phyloP scores from a whole-genome alignment of 2,797 vertebrate species.

The Karalla daura region DNA sequence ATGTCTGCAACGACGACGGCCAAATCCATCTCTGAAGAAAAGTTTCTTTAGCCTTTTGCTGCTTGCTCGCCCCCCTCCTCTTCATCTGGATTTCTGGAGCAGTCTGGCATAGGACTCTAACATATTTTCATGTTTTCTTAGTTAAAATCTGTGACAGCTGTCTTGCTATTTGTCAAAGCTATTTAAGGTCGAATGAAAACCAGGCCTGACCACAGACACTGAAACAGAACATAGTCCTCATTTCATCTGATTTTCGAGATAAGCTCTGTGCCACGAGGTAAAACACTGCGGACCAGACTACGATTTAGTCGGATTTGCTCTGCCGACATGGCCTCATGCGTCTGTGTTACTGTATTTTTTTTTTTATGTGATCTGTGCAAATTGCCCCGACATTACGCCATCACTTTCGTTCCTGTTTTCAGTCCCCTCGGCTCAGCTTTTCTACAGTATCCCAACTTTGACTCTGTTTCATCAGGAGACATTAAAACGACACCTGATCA shows the following conservation, averaged over 20 bases:
- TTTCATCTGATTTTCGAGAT: conserved; percentile 22
- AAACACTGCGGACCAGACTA: conserved; percentile 8
- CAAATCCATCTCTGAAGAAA: too few species aligned
- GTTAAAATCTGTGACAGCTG: conserved; percentile 48
- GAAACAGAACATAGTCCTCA: conserved; percentile 39
- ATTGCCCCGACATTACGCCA: conserved; percentile 21
- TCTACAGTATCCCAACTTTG: conserved; percentile 18
- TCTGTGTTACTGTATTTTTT: too few species aligned
- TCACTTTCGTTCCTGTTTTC: conserved; percentile 20
- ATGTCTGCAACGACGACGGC: conserved; percentile 1
- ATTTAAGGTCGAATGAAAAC: conserved; percentile 53
- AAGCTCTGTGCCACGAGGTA: conserved; percentile 16
- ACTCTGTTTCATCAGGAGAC: conserved; percentile 40
- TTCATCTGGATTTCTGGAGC: conserved; percentile 30
- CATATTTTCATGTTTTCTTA: conserved; percentile 41
- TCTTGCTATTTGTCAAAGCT: conserved; percentile 53
- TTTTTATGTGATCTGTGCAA: conserved; percentile 7
- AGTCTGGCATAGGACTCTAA: conserved; percentile 33
- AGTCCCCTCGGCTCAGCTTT: conserved; percentile 12
- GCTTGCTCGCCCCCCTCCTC: neutral
- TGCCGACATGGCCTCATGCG: neutral
- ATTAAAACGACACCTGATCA: conserved; percentile 60
- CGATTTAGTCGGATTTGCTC: conserved; percentile 11
- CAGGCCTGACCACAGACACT: conserved; percentile 40
- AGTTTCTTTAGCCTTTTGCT: neutral